Evolutionary conservation across 2,888 invertebrate species (phyloP).

Genomic region (Peribatodes rhomboidaria): DNA sequence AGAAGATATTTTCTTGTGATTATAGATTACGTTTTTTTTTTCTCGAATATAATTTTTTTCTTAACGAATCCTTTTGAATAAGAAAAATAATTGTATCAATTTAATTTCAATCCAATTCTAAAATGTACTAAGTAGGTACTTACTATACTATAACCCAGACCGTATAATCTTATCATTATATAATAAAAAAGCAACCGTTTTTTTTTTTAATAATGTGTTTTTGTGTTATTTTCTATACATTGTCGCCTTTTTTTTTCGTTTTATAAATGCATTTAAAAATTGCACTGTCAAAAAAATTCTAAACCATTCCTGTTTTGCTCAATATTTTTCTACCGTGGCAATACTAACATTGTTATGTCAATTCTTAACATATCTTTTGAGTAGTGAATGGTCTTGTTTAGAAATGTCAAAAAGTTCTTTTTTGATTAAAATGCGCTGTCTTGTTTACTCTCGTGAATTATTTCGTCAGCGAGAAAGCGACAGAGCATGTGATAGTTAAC

Average conservation of each 20-base stretch:
- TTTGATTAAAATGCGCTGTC: slow-evolving; percentile 18
- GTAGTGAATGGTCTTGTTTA: background rate
- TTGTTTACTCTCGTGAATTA: background rate
- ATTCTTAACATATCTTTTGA: slow-evolving; percentile 20
- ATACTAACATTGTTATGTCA: slow-evolving; percentile 20
- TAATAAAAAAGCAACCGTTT: too few species aligned
- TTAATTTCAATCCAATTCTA: too few species aligned
- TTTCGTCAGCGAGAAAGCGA: background rate
- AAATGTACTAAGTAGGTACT: too few species aligned
- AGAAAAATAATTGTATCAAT: too few species aligned
- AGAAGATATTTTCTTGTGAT: too few species aligned
- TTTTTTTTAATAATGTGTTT: too few species aligned
- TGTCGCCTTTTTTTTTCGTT: background rate
- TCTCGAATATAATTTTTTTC: too few species aligned
- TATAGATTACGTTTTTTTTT: too few species aligned
- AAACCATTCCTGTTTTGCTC: slow-evolving; percentile 41
- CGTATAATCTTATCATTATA: too few species aligned
- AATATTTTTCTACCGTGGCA: slow-evolving; percentile 33
- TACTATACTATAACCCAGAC: too few species aligned
- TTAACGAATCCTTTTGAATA: too few species aligned
- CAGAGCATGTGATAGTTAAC: background rate
- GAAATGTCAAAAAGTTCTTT: background rate
- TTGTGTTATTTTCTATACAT: background rate
- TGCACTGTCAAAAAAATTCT: background rate
- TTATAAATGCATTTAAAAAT: slow-evolving; percentile 1